phyloP scores from a whole-genome alignment of 2,888 invertebrate genomes.

The Brachyopa scutellaris region DNA sequence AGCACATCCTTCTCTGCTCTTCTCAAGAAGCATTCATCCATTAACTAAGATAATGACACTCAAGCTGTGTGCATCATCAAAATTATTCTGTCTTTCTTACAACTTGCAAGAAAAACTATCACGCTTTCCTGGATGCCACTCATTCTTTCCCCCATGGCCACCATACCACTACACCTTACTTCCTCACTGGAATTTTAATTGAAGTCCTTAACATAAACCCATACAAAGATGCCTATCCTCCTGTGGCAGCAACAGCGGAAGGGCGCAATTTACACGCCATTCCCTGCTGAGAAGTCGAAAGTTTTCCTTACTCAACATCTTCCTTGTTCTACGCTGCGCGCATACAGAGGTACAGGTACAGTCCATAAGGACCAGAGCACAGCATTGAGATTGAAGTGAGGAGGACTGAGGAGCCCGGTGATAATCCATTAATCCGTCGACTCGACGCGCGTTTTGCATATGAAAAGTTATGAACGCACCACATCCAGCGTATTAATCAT shows the following conservation, averaged over 20 bases:
- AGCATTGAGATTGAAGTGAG: not conserved
- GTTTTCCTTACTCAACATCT: conserved; percentile 6
- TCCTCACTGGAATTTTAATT: no score
- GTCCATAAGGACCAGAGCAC: conserved; percentile 13
- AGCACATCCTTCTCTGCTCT: no score
- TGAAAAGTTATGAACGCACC: conserved; percentile 58
- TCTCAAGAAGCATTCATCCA: no score
- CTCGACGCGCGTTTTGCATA: conserved; percentile 64
- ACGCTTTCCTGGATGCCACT: no score
- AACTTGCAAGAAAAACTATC: no score
- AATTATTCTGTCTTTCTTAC: no score
- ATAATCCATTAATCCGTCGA: conserved; percentile 70
- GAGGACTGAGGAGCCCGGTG: conserved; percentile 6
- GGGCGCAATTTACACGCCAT: conserved; percentile 19
- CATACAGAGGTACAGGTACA: no score
- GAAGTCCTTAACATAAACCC: conserved; percentile 55
- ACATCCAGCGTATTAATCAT: conserved; percentile 65
- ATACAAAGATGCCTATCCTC: conserved; percentile 3
- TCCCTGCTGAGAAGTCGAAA: not conserved
- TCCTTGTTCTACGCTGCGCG: no score
- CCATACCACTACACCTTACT: no score
- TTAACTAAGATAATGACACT: no score
- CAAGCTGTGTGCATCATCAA: no score
- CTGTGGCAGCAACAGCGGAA: not conserved
- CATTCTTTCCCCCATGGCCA: no score